A percentile compares a stretch with the other conserved stretches of the same genome.
These are phyloP conservation scores for Drosophila parvula DNA, from an alignment of 1,140 invertebrate species.

Conservation along the genomic window DNA sequence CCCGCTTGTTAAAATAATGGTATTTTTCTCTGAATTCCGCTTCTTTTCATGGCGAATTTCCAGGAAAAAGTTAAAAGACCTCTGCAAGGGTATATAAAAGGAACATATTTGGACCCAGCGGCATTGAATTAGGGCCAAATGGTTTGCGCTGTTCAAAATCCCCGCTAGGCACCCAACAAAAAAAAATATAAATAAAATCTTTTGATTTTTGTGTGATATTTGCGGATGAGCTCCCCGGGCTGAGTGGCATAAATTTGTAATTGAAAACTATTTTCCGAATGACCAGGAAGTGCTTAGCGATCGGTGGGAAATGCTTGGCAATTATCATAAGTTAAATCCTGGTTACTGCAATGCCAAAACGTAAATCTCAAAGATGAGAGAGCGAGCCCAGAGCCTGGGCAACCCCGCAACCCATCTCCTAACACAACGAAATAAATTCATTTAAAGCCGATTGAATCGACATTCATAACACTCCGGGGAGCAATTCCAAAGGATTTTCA, in stretches of 20 bases:
- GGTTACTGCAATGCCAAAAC: conserved; percentile 34
- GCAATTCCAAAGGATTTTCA: conserved; percentile 83
- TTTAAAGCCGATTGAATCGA: conserved; percentile 83
- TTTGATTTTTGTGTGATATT: conserved; percentile 19
- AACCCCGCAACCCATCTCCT: conserved; percentile 11
- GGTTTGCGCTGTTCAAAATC: neutral
- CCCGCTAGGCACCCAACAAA: neutral
- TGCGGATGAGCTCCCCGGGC: conserved; percentile 13
- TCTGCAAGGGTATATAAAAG: neutral
- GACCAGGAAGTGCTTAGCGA: neutral
- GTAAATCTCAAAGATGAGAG: conserved; percentile 25
- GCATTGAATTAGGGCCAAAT: conserved; percentile 17
- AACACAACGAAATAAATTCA: conserved; percentile 78
- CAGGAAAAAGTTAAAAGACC: conserved; percentile 1
- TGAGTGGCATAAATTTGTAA: conserved; percentile 37
- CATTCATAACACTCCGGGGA: conserved; percentile 84
- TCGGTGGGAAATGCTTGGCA: conserved; percentile 1
- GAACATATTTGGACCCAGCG: conserved; percentile 11
- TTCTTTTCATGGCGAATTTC: neutral
- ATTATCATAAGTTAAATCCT: conserved; percentile 34
- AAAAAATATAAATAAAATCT: conserved; percentile 8
- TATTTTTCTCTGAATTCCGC: neutral
- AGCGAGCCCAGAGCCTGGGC: conserved; percentile 1
- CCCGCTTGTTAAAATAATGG: neutral
- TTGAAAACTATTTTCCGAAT: conserved; percentile 25